A percentile compares a stretch with the other conserved stretches of the same genome.
Evolutionary conservation across 1,140 invertebrate species (phyloP).

Genomic region (Gryllus bimaculatus): DNA sequence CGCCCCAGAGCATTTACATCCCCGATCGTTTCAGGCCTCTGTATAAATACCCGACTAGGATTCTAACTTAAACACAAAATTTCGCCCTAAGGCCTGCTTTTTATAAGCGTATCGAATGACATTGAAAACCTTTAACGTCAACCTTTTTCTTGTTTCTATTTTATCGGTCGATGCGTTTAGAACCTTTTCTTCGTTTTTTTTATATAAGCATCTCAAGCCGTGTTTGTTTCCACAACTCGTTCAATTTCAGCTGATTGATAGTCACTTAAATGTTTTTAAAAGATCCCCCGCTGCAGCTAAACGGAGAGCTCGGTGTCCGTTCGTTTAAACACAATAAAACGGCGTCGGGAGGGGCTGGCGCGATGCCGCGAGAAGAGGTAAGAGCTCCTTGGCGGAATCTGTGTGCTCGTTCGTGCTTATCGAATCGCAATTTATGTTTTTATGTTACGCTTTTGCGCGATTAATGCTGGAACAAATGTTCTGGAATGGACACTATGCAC

Average conservation of each 20-base stretch:
- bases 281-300: neutral
- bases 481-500: too few species aligned
- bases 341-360: neutral
- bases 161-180: neutral
- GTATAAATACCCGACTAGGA: neutral
- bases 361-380: too few species aligned
- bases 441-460: too few species aligned
- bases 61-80: neutral
- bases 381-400: too few species aligned
- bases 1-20: neutral
- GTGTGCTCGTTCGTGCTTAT: too few species aligned
- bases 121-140: neutral
- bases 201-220: neutral
- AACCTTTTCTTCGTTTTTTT: too few species aligned
- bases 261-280: slow-evolving; percentile 1
- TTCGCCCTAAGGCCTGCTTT: neutral
- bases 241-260: slow-evolving; percentile 1
- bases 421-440: too few species aligned
- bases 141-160: neutral
- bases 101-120: neutral
- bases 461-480: too few species aligned
- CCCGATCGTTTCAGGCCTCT: neutral
- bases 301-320: neutral
- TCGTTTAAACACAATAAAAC: neutral
- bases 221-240: neutral